A percentile compares a stretch with the other conserved stretches of the same genome.
These are phyloP conservation scores for Hoplostethus atlanticus DNA, from an alignment of 2,797 vertebrate genomes.

Conservation along the genomic window DNA sequence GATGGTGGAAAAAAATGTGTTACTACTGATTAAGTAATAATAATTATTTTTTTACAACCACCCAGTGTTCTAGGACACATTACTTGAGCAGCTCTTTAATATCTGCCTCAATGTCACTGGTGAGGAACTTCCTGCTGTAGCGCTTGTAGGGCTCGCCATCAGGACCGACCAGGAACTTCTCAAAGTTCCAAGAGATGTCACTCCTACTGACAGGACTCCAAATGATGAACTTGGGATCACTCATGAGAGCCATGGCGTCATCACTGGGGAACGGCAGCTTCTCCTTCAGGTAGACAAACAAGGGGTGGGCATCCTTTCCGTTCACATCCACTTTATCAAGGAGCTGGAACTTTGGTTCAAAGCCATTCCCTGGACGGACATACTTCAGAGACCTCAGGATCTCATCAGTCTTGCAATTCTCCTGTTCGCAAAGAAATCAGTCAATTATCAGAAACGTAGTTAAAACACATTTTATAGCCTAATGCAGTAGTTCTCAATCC, in stretches of 20 bases:
- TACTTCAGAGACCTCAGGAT: slow-evolving; percentile 88
- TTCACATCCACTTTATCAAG: slow-evolving; percentile 93
- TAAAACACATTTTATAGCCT: neutral
- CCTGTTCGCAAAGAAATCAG: slow-evolving; percentile 75
- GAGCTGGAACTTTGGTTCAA: slow-evolving; percentile 88
- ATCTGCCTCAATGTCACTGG: slow-evolving; percentile 89
- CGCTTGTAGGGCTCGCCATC: slow-evolving; percentile 91
- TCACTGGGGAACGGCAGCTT: slow-evolving; percentile 89
- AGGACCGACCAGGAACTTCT: slow-evolving; percentile 91
- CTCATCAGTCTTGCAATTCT: slow-evolving; percentile 91
- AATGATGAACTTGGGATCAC: slow-evolving; percentile 89
- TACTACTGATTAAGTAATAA: slow-evolving; percentile 8
- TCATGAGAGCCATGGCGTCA: slow-evolving; percentile 88
- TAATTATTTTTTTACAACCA: neutral
- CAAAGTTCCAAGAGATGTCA: slow-evolving; percentile 94
- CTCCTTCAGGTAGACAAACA: slow-evolving; percentile 89
- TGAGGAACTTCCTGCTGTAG: slow-evolving; percentile 90
- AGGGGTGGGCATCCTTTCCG: slow-evolving; percentile 87
- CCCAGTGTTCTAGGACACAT: slow-evolving; percentile 4
- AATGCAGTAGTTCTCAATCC: too few species aligned
- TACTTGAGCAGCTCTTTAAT: slow-evolving; percentile 89
- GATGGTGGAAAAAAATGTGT: slow-evolving; percentile 8
- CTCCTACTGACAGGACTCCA: slow-evolving; percentile 91
- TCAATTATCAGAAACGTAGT: neutral
- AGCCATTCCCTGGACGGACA: slow-evolving; percentile 90